These are phyloP conservation scores for Penaeus indicus DNA, from an alignment of 1,140 invertebrate genomes.

Conservation along the genomic window DNA sequence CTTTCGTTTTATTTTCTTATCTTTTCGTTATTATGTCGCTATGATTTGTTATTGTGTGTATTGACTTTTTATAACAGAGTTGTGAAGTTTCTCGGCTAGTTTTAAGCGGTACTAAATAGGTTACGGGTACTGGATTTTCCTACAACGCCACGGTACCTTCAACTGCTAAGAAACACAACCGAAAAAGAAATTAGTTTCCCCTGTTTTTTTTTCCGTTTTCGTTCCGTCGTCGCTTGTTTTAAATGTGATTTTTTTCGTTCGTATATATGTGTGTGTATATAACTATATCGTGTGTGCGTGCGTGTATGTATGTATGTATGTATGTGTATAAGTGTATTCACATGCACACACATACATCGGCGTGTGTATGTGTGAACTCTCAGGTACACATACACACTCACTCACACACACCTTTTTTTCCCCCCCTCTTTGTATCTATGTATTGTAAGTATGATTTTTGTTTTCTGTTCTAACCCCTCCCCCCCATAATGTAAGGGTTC, in stretches of 20 bases:
- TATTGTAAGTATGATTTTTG: not conserved
- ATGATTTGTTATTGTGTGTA: not conserved
- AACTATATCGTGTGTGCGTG: slow-evolving; percentile 11
- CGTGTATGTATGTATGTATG: slow-evolving; percentile 14
- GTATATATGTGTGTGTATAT: slow-evolving; percentile 18
- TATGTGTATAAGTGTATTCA: slow-evolving; percentile 31
- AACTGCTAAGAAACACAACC: slow-evolving; percentile 63
- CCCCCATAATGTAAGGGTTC: too few relatives aligned
- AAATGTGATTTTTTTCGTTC: not conserved
- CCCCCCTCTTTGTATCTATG: slow-evolving; percentile 7
- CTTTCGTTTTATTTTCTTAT: not conserved
- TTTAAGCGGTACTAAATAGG: slow-evolving; percentile 61
- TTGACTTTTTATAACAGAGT: slow-evolving; percentile 24
- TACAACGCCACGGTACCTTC: slow-evolving; percentile 64
- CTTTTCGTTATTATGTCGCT: not conserved
- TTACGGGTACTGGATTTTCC: slow-evolving; percentile 65
- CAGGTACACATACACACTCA: slow-evolving; percentile 2
- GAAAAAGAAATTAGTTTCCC: not conserved
- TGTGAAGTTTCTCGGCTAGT: slow-evolving; percentile 61
- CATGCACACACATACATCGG: slow-evolving; percentile 18
- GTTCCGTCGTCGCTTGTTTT: not conserved
- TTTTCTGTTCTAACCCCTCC: too few relatives aligned
- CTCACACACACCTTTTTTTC: not conserved
- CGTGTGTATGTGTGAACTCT: slow-evolving; percentile 29
- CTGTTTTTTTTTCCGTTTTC: not conserved